Conservation (phyloP, 30 jellyfish, hydroid and myxozoan genomes). For the Cassiopea andromeda region DNA sequence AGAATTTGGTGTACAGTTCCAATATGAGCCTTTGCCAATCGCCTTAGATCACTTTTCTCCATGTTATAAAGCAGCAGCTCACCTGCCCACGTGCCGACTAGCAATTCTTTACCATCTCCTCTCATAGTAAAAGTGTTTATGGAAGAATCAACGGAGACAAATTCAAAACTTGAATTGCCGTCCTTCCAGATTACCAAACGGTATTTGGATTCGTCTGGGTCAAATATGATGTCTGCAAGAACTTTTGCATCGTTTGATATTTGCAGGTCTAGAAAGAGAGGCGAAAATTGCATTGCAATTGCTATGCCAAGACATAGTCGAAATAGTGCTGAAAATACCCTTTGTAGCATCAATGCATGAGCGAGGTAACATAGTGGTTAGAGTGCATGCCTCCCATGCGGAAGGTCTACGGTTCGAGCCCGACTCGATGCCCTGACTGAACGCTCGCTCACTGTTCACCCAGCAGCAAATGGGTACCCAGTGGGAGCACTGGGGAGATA, state of each 20-base stretch:
- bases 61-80: constrained; percentile 35
- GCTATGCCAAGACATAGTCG: no score
- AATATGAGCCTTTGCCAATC: constrained; percentile 35
- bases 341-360: no score
- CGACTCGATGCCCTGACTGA: no score
- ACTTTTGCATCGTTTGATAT: constrained; percentile 38
- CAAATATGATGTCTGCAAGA: constrained; percentile 44
- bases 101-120: constrained; percentile 13
- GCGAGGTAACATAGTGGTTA: no score
- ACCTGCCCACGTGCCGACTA: constrained; percentile 60
- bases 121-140: constrained; percentile 3
- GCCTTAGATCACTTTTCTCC: not conserved
- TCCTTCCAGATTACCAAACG: constrained; percentile 37
- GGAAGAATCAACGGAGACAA: constrained; percentile 17
- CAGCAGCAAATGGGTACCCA: no score
- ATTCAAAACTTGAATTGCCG: not conserved
- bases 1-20: constrained; percentile 52
- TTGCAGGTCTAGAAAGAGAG: constrained; percentile 12
- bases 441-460: no score
- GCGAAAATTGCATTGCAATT: not conserved
- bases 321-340: no score
- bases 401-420: no score
- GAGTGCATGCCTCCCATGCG: no score
- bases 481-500: no score
- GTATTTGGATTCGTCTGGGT: constrained; percentile 20